Evolutionary conservation across 1,140 invertebrate species (phyloP), one percentile per base, ranked within the genome.

Genomic region (Drosophila persimilis): DNA sequence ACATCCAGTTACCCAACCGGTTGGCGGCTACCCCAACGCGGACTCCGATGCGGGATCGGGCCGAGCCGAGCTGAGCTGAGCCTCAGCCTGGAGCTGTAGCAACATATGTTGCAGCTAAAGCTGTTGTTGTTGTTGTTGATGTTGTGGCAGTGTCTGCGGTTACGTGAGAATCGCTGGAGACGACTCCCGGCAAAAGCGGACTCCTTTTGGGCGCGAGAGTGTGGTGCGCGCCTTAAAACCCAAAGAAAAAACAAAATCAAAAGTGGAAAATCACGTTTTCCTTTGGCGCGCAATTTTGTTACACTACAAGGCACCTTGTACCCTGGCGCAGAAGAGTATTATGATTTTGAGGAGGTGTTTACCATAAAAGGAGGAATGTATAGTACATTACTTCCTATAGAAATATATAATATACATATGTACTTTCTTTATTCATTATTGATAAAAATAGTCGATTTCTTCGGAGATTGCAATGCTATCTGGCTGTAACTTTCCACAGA

Each of bases 191-290:
- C 35, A 39, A 13, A 39, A 13, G 35, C 50, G 64, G 8, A 52
- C 79, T 83, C 75, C 80, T 83, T 83, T 75, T 83, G 75, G 80
- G 80, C 61, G 70, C 70, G 74, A 39, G 35, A 39, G 35, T 39
- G 35, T 39, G 35, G 35, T 57, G 58, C 71, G 59, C 71, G 71
- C 71, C 54, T 73, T 73, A 47, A 73, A 53, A 55, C n/a, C 39
- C 35, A 61, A 24, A 61, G 6, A 31, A 54, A 47, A 5, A 39
- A 53, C 15, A 73, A 73, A 74, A 83, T 78, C 80, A 78, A 83
- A 83, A 83, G 79, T 84, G 79, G 79, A 83, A 83, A 83, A 83
- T 83, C 79, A 83, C 79, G 79, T 83, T 83, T 83, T 83, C 77
- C 80, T 83, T 39, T 79, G 65, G 79, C 79, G 80, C 79, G 79